These are phyloP conservation scores for Pelosia muscerda DNA, from an alignment of 2,888 invertebrate species.

Conservation along the genomic window DNA sequence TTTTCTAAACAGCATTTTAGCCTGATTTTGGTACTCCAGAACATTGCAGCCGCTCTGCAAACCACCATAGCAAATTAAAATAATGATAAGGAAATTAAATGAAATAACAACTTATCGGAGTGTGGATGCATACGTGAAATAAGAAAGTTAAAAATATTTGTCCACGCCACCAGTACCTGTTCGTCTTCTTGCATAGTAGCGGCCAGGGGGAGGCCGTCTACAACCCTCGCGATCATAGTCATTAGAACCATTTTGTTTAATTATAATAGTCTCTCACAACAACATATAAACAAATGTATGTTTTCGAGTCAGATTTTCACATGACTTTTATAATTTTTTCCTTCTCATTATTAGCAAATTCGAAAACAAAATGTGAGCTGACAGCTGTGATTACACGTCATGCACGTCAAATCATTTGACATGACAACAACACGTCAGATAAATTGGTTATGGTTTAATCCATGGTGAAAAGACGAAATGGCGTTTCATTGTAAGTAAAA, in stretches of 20 bases:
- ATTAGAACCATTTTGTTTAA: constrained; percentile 94
- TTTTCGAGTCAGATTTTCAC: constrained; percentile 47
- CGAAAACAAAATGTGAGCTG: constrained; percentile 60
- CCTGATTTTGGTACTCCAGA: constrained; percentile 99
- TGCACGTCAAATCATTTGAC: constrained; percentile 69
- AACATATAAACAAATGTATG: constrained; percentile 54
- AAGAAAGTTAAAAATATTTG: constrained; percentile 24
- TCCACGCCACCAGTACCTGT: constrained; percentile 88
- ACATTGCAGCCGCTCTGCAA: constrained; percentile 96
- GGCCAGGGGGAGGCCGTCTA: constrained; percentile 97
- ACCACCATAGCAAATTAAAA: constrained; percentile 74
- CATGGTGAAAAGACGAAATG: background rate
- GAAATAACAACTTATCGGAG: constrained; percentile 39
- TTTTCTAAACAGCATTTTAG: constrained; percentile 99
- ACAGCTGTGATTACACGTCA: constrained; percentile 72
- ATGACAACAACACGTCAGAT: constrained; percentile 76
- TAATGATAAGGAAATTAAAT: constrained; percentile 54
- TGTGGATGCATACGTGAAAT: constrained; percentile 38
- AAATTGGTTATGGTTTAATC: constrained; percentile 52
- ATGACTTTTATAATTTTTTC: constrained; percentile 65
- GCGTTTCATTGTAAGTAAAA: background rate
- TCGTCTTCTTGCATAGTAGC: constrained; percentile 99
- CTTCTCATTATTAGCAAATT: constrained; percentile 74
- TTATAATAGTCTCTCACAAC: constrained; percentile 56
- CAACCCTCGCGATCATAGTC: constrained; percentile 98